phyloP scores from a whole-genome alignment of 2,113 vertebrate genomes.

The Trematomus loennbergii region DNA sequence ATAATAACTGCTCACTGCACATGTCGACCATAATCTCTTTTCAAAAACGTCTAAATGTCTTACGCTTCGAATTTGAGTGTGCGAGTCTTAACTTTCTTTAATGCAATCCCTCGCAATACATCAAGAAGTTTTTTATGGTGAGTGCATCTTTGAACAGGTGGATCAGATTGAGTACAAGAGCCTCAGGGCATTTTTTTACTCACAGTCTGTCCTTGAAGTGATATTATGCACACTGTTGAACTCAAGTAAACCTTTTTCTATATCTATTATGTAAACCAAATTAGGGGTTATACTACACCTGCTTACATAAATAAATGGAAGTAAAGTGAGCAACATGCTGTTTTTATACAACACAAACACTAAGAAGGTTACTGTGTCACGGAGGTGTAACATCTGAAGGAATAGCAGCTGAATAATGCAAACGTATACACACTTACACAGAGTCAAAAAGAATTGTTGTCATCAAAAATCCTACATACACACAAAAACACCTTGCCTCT shows the following conservation, averaged over 20 bases:
- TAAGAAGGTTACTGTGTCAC: conserved; percentile 27
- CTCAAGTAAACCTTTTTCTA: conserved; percentile 28
- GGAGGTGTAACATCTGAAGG: conserved; percentile 41
- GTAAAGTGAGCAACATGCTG: conserved; percentile 38
- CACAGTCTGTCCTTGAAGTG: conserved; percentile 28
- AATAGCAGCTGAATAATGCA: conserved; percentile 50
- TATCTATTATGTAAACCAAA: conserved; percentile 11
- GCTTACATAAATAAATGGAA: conserved; percentile 37
- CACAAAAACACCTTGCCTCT: conserved; percentile 64
- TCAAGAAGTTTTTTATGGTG: conserved; percentile 28
- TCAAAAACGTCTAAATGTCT: not conserved
- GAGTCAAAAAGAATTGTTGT: conserved; percentile 55
- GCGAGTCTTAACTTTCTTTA: not conserved
- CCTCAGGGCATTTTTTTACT: conserved; percentile 10
- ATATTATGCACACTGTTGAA: conserved; percentile 22
- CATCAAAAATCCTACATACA: conserved; percentile 64
- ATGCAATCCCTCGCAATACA: conserved; percentile 26
- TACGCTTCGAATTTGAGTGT: not conserved
- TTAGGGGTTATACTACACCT: conserved; percentile 19
- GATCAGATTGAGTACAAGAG: conserved; percentile 5
- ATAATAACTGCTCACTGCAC: not conserved
- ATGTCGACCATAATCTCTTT: not conserved
- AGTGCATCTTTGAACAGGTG: conserved; percentile 47
- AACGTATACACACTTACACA: conserved; percentile 16
- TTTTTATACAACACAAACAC: conserved; percentile 24